phyloP scores from a whole-genome alignment of 1,140 invertebrate genomes.

The Scaptodrosophila lebanonensis region DNA sequence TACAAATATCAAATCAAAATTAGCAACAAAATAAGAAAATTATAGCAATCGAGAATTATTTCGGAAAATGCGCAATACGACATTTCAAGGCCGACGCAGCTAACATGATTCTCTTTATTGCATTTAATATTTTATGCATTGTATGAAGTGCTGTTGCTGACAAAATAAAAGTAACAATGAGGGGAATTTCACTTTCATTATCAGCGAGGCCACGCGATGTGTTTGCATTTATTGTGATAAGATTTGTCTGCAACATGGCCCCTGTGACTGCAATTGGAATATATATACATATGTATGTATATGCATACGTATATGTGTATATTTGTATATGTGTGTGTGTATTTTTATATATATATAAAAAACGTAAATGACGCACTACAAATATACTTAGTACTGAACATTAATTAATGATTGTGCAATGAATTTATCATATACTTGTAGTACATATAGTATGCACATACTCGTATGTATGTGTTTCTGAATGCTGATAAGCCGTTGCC shows the following conservation, averaged over 20 bases:
- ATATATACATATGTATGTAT: neutral
- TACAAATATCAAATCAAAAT: too few relatives aligned
- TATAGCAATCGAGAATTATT: too few relatives aligned
- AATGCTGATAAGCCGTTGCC: conserved; percentile 26
- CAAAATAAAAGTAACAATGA: too few relatives aligned
- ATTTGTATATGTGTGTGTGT: conserved; percentile 6
- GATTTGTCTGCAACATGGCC: conserved; percentile 50
- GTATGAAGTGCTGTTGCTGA: too few relatives aligned
- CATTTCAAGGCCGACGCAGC: too few relatives aligned
- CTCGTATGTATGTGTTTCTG: conserved; percentile 12
- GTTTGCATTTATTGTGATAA: conserved; percentile 39
- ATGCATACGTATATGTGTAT: conserved; percentile 1
- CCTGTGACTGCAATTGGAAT: conserved; percentile 44
- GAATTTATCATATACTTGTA: too few relatives aligned
- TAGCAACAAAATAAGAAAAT: too few relatives aligned
- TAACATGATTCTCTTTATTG: too few relatives aligned
- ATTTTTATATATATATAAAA: conserved; percentile 5
- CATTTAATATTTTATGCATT: neutral
- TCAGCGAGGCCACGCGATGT: conserved; percentile 40
- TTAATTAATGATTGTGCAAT: too few relatives aligned
- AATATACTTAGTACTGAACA: too few relatives aligned
- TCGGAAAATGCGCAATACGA: too few relatives aligned
- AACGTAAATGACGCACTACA: too few relatives aligned
- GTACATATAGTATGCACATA: neutral
- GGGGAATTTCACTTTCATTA: conserved; percentile 71